These are phyloP conservation scores for Diachrysia chrysitis DNA, from an alignment of 2,888 invertebrate species.

Conservation along the genomic window DNA sequence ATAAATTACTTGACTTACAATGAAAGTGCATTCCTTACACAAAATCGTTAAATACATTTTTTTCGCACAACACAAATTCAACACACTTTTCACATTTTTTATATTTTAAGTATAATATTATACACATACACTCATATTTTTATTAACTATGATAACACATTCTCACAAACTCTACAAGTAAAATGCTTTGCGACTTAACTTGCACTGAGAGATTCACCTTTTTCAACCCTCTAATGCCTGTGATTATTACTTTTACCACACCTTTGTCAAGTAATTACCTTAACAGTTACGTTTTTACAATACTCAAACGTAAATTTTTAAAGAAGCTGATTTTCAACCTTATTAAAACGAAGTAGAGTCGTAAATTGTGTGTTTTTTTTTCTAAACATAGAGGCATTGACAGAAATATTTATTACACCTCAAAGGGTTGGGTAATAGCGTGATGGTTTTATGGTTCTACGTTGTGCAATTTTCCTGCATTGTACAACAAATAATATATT, in stretches of 20 bases:
- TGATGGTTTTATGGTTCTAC: slow-evolving; percentile 85
- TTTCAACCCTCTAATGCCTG: slow-evolving; percentile 74
- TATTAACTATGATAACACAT: slow-evolving; percentile 23
- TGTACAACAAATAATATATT: slow-evolving; percentile 66
- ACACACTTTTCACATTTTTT: slow-evolving; percentile 12
- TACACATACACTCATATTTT: slow-evolving; percentile 26
- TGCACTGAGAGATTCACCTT: slow-evolving; percentile 73
- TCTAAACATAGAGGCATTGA: slow-evolving; percentile 63
- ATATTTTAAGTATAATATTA: slow-evolving; percentile 9
- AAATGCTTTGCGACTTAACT: slow-evolving; percentile 69
- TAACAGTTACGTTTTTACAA: slow-evolving; percentile 77
- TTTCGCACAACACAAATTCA: background rate
- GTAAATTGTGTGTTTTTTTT: slow-evolving; percentile 42
- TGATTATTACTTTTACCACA: slow-evolving; percentile 79
- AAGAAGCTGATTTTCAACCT: slow-evolving; percentile 45
- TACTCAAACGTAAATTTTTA: slow-evolving; percentile 47
- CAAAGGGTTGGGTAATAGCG: slow-evolving; percentile 84
- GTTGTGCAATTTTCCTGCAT: slow-evolving; percentile 86
- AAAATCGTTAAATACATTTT: too few relatives aligned
- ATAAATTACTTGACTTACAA: too few relatives aligned
- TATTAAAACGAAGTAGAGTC: slow-evolving; percentile 50
- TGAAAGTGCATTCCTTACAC: too few relatives aligned
- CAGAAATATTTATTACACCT: slow-evolving; percentile 84
- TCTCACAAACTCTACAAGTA: slow-evolving; percentile 37
- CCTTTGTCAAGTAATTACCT: slow-evolving; percentile 83